Evolutionary conservation across 1,140 invertebrate species (phyloP), one percentile per base, ranked within the genome.

Genomic region (Pseudomyrmex concolor): DNA sequence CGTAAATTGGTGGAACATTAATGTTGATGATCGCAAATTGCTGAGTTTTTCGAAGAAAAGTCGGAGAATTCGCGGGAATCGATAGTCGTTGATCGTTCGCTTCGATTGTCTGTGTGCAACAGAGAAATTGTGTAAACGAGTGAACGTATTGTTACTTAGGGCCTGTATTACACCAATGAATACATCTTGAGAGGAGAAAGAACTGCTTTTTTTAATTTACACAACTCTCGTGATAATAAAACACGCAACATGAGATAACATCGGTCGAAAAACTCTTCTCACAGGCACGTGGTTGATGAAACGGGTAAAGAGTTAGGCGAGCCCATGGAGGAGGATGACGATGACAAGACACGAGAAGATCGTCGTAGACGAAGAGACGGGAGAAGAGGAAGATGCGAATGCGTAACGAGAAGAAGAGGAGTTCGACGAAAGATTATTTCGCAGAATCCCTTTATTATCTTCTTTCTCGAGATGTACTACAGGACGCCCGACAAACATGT

Each of bases 361-460:
- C 68, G 45, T 3, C 7, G 25, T 9, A 63, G 12, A 17, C 71
- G 19, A 54, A 77, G 59, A 9, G 43, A 15, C 2, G n/a, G 22
- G 5, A 72, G 68, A 60, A 54, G 12, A 19, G 12, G n/a, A 2
- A 70, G 64, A n/a, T 90, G 85, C n/a, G 51, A 15, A 1, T 81
- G 63, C 19, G 19, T 19, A 9, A 45, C 1, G 51, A 64, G n/a
- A 55, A 71, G 60, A 2, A 67, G 10, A 48, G 73, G 50, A 55
- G 86, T 48, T 4, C 83, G 2, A 17, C n/a, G 51, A 34, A 50
- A 15, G 45, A 55, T 60, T 13, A 1, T 72, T 3, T 90, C 89
- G 15, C 9, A 51, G 2, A 93, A 94, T 87, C 91, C 91, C 0
- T 94, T 92, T 64, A 89, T 93, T 13, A 89, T 91, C 2, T 93